phyloP scores from a whole-genome alignment of 2,888 invertebrate genomes.

The Oithona nana region DNA sequence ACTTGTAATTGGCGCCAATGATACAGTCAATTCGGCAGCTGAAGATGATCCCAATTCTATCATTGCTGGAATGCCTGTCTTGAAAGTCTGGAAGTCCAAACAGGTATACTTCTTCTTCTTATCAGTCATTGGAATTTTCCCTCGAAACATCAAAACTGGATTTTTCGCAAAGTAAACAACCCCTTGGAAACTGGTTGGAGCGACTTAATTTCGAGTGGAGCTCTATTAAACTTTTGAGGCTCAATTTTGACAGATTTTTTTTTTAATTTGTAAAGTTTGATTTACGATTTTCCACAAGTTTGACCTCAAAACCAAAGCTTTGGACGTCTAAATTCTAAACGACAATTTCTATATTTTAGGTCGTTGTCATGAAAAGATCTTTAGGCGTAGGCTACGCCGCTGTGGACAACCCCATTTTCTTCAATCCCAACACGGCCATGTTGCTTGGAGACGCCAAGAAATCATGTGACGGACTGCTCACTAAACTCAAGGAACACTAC shows the following conservation, averaged over 20 bases:
- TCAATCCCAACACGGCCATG: conserved; percentile 65
- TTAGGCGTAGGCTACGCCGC: conserved; percentile 74
- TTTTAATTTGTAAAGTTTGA: too few species aligned
- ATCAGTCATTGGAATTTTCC: neutral
- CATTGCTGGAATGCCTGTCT: conserved; percentile 79
- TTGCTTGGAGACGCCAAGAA: conserved; percentile 77
- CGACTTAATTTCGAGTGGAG: neutral
- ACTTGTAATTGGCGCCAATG: conserved; percentile 70
- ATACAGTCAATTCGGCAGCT: conserved; percentile 76
- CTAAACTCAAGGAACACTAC: conserved; percentile 38
- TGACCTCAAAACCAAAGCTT: too few species aligned
- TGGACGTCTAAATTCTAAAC: neutral
- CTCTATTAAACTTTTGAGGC: neutral
- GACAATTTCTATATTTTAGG: conserved; percentile 34
- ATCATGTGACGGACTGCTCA: conserved; percentile 60
- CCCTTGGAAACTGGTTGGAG: too few species aligned
- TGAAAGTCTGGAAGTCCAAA: conserved; percentile 25
- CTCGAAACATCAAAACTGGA: too few species aligned
- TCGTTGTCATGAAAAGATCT: conserved; percentile 73
- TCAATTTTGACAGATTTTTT: too few species aligned
- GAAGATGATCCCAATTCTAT: conserved; percentile 76
- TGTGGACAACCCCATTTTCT: conserved; percentile 79
- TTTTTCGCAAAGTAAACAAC: too few species aligned
- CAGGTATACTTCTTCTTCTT: neutral
- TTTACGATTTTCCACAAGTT: too few species aligned